Evolutionary conservation across 2,888 invertebrate species (phyloP).

Genomic region (Pherbina coryleti): DNA sequence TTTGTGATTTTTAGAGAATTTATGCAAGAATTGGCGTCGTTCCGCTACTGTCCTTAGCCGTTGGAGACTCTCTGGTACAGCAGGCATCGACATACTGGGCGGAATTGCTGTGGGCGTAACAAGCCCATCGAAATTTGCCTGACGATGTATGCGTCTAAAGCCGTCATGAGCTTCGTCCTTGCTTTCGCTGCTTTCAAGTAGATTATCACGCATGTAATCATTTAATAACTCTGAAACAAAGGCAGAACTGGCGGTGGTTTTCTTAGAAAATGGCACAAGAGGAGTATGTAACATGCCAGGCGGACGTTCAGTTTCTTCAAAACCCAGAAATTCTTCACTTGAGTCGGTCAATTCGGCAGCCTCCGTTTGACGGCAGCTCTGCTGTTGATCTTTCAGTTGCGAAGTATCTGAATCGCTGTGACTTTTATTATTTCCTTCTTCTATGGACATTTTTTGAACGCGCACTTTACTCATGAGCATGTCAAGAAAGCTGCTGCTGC

Average conservation of each 20-base stretch:
- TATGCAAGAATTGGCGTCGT: conserved; percentile 70
- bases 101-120: conserved; percentile 60
- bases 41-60: conserved; percentile 73
- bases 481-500: conserved; percentile 58
- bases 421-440: not conserved
- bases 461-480: conserved; percentile 65
- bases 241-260: conserved; percentile 61
- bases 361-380: not conserved
- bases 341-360: conserved; percentile 46
- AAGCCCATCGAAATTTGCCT: conserved; percentile 60
- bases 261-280: conserved; percentile 57
- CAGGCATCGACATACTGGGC: conserved; percentile 65
- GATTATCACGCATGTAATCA: conserved; percentile 70
- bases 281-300: conserved; percentile 68
- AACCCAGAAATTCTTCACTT: conserved; percentile 63
- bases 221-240: conserved; percentile 72
- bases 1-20: conserved; percentile 61
- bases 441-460: conserved; percentile 50
- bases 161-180: conserved; percentile 41
- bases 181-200: conserved; percentile 63
- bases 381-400: not conserved
- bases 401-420: not conserved
- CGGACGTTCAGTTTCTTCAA: conserved; percentile 61
- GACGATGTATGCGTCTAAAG: conserved; percentile 35
- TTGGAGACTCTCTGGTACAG: conserved; percentile 62